phyloP scores from a whole-genome alignment of 2,888 invertebrate genomes.

The Nebria salina region DNA sequence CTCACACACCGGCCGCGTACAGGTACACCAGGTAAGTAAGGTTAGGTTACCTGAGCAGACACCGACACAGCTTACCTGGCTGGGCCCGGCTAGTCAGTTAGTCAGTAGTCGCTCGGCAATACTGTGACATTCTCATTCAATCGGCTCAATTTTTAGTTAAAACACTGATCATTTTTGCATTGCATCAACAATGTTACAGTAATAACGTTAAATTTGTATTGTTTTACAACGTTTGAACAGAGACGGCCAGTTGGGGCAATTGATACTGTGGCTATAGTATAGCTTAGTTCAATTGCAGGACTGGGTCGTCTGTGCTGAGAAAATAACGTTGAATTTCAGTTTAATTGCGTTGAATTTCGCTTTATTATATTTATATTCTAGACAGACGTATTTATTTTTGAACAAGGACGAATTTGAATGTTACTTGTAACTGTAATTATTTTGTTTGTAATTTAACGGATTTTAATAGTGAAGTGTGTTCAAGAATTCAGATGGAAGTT shows the following conservation, averaged over 20 bases:
- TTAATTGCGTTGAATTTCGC: neutral
- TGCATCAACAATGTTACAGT: neutral
- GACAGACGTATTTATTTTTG: neutral
- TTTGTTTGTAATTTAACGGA: neutral
- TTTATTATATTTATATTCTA: neutral
- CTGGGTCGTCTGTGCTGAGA: neutral
- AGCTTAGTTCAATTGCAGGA: neutral
- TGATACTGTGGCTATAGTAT: neutral
- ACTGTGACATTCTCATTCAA: neutral
- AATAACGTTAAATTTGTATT: neutral
- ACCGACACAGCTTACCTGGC: conserved; percentile 1
- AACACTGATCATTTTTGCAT: neutral
- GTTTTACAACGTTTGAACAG: neutral
- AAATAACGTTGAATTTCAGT: neutral
- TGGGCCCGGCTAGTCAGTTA: conserved; percentile 1
- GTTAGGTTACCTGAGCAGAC: neutral
- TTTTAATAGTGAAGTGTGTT: neutral
- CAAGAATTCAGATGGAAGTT: neutral
- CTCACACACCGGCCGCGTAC: neutral
- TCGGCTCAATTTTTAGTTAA: neutral
- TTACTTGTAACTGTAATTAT: neutral
- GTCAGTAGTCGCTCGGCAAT: neutral
- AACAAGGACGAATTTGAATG: neutral
- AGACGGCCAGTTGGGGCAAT: too few species aligned
- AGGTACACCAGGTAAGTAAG: conserved; percentile 1